Percentiles rank a stretch among this genome's conserved stretches.
phyloP scores from a whole-genome alignment of 1,140 invertebrate genomes.

The Centruroides vittatus region DNA sequence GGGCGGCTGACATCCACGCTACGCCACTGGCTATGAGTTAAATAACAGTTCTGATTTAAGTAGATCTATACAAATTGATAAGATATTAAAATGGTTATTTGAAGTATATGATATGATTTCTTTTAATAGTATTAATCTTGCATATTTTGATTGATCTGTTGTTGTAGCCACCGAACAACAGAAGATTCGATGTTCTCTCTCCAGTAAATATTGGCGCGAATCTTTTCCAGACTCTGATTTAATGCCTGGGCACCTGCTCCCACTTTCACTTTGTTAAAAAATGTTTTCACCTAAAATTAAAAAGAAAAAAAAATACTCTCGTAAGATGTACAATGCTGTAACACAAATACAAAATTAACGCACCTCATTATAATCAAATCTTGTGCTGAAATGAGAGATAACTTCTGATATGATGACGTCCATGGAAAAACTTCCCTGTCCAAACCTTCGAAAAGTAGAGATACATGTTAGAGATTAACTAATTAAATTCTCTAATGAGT shows the following conservation, averaged over 20 bases:
- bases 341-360: conserved; percentile 14
- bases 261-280: conserved; percentile 48
- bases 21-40: too few species aligned
- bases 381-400: conserved; percentile 50
- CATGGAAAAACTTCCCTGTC: conserved; percentile 50
- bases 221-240: conserved; percentile 57
- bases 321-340: neutral
- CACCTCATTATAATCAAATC: conserved; percentile 57
- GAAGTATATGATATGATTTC: too few species aligned
- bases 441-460: conserved; percentile 33
- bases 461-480: too few species aligned
- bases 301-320: too few species aligned
- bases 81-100: too few species aligned
- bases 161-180: conserved; percentile 41
- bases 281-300: conserved; percentile 43
- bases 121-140: too few species aligned
- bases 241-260: conserved; percentile 49
- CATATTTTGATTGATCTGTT: neutral
- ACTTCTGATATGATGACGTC: conserved; percentile 50
- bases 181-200: conserved; percentile 45
- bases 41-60: too few species aligned
- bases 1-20: too few species aligned
- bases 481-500: too few species aligned
- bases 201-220: conserved; percentile 62
- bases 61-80: too few species aligned